Conservation (phyloP, 2,113 vertebrate species). For the Polyodon spathula region DNA sequence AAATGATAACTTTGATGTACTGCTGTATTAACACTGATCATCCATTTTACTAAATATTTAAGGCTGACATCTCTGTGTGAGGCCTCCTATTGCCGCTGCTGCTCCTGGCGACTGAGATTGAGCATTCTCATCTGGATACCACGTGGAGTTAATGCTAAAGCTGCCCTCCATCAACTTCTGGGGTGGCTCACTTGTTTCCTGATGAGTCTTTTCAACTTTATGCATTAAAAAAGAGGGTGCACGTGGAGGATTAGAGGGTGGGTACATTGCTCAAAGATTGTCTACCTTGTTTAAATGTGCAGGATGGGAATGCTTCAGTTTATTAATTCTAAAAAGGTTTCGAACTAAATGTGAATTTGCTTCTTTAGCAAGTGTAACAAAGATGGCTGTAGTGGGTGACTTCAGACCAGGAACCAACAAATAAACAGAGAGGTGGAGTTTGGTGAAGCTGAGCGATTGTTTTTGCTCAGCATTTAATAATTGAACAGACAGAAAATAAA, state of each 20-base stretch:
- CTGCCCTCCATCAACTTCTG: constrained; percentile 18
- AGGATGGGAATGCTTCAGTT: constrained; percentile 3
- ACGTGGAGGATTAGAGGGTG: constrained; percentile 20
- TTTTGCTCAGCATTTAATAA: no score
- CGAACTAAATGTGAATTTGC: background rate
- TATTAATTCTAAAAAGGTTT: constrained; percentile 12
- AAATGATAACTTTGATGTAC: no score
- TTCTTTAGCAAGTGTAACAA: no score
- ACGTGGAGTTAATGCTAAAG: constrained; percentile 13
- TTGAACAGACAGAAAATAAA: no score
- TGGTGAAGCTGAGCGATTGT: no score
- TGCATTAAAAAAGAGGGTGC: constrained; percentile 16
- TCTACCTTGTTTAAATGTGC: constrained; percentile 4
- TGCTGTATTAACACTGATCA: no score
- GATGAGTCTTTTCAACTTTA: constrained; percentile 29
- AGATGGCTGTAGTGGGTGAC: no score
- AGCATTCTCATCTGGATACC: constrained; percentile 25
- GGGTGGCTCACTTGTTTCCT: constrained; percentile 36
- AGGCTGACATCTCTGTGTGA: background rate
- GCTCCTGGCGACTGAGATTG: constrained; percentile 18
- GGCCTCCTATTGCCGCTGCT: background rate
- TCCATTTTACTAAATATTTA: no score
- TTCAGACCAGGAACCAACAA: no score
- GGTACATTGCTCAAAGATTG: constrained; percentile 15
- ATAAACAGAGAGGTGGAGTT: no score